Base-by-base conservation (phyloP, 1,140 invertebrate species). In the Nephila pilipes region DNA sequence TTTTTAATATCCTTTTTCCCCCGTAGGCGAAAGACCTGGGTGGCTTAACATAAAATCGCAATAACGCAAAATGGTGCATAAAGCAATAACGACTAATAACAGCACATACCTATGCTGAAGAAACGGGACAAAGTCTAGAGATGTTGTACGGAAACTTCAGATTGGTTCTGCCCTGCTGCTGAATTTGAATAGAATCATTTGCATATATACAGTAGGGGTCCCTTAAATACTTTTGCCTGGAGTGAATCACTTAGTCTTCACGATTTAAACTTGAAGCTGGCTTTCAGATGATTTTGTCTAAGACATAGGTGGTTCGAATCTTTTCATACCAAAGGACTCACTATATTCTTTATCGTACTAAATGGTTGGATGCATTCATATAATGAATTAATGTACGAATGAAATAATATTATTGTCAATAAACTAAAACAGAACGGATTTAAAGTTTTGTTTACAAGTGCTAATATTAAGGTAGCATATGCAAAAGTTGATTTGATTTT, bases 51-150 rank as follows among this genome's bases (percentile, higher is more conserved):
- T 85, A 85, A 85, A 85, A 85, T 46, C 32, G 83, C 83, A 85
- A 85, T 85, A 85, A 85, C 46, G n/a, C 55, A 85, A 85, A 85
- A 85, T 85, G 83, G 83, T 12, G 83, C 83, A 85, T 85, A 85
- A 85, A 58, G 83, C 38, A 85, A 85, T 85, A 85, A 85, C 83
- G 83, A 29, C 83, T 46, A 55, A 85, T 85, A 85, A 85, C 83
- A 14, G 8, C 4, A 14, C 46, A n/a, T 85, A 58, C 46, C 54
- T 29, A 16, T 25, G 32, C 4, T 20, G 36, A 16, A 12, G 83
- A 46, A 85, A 85, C n/a, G 18, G 83, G n/a, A 57, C 55, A 32
- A 57, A 85, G 81, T 55, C 46, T 85, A 58, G 32, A 1, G 36
- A 80, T 29, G 20, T 38, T 38, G 12, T 25, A 54, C 46, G 5